Conservation (phyloP, 2,797 vertebrate species). For the Trematomus bernacchii region DNA sequence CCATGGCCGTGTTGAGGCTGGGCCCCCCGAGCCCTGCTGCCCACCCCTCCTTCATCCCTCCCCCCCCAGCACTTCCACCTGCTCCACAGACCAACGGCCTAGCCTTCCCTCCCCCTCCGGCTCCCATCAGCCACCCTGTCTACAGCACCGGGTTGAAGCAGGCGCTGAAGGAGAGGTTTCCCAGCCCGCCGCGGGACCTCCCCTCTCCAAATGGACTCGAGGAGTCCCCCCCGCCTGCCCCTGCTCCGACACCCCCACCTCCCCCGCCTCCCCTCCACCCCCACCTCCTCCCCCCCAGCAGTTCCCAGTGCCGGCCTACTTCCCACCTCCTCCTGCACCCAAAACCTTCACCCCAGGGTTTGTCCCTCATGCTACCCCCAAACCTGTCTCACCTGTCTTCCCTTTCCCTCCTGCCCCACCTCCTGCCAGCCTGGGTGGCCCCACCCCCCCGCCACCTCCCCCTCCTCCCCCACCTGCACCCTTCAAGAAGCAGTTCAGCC, state of each 20-base stretch:
- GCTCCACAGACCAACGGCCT: slow-evolving; percentile 34
- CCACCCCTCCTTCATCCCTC: slow-evolving; percentile 60
- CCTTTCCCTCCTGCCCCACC: slow-evolving; percentile 66
- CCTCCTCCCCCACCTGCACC: slow-evolving; percentile 83
- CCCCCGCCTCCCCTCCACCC: slow-evolving; percentile 69
- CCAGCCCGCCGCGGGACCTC: slow-evolving; percentile 84
- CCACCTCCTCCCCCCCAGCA: slow-evolving; percentile 77
- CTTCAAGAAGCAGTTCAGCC: slow-evolving; percentile 88
- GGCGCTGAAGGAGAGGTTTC: slow-evolving; percentile 83
- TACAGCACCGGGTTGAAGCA: slow-evolving; percentile 67
- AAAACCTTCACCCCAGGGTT: slow-evolving; percentile 85
- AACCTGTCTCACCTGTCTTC: slow-evolving; percentile 78
- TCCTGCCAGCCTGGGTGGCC: slow-evolving; percentile 58
- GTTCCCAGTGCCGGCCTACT: slow-evolving; percentile 49
- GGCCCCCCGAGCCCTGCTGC: slow-evolving; percentile 69
- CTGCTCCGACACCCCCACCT: slow-evolving; percentile 70
- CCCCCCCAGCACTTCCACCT: slow-evolving; percentile 41
- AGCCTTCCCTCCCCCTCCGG: slow-evolving; percentile 49
- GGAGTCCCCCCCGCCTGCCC: slow-evolving; percentile 75
- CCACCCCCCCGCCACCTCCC: slow-evolving; percentile 72
- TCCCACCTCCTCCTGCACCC: slow-evolving; percentile 77
- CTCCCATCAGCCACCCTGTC: slow-evolving; percentile 37
- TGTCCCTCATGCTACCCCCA: slow-evolving; percentile 79
- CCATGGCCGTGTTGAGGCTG: slow-evolving; percentile 90
- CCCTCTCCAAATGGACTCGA: slow-evolving; percentile 56